Evolutionary conservation across 2,797 vertebrate genomes (phyloP).

Genomic region (Champsocephalus esox): DNA sequence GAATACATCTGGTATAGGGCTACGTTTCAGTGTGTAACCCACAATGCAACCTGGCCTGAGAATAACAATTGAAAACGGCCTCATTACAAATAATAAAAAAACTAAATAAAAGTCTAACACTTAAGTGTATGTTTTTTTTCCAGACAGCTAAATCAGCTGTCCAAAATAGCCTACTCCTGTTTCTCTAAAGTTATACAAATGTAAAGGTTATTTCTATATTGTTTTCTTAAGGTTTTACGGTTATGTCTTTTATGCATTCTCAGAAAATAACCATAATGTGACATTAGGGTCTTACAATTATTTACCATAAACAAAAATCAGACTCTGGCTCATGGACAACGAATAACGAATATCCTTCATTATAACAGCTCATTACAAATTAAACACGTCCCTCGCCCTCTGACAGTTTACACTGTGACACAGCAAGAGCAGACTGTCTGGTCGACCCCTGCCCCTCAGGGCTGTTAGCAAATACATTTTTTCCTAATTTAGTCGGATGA

Average conservation of each 20-base stretch:
- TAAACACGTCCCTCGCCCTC: constrained; percentile 32
- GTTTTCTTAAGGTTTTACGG: background rate
- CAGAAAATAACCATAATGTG: background rate
- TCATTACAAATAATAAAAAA: background rate
- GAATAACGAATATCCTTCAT: constrained; percentile 15
- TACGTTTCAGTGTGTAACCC: background rate
- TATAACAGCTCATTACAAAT: constrained; percentile 26
- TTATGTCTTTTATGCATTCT: background rate
- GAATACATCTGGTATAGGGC: background rate
- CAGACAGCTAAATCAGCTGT: background rate
- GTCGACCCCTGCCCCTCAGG: constrained; percentile 65
- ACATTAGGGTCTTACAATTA: background rate
- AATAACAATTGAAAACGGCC: background rate
- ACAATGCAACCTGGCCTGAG: background rate
- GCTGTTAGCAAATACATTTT: constrained; percentile 73
- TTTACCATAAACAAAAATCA: background rate
- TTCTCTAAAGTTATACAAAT: no score
- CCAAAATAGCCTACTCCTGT: background rate
- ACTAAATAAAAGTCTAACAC: background rate
- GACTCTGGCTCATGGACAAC: background rate
- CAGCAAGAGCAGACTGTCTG: constrained; percentile 73
- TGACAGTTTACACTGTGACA: constrained; percentile 70
- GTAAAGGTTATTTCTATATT: background rate
- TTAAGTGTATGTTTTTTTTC: background rate
- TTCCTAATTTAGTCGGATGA: constrained; percentile 80